Evolutionary conservation across 64 coral and sea anemone species (phyloP).

Genomic region (Montipora efflorescens): DNA sequence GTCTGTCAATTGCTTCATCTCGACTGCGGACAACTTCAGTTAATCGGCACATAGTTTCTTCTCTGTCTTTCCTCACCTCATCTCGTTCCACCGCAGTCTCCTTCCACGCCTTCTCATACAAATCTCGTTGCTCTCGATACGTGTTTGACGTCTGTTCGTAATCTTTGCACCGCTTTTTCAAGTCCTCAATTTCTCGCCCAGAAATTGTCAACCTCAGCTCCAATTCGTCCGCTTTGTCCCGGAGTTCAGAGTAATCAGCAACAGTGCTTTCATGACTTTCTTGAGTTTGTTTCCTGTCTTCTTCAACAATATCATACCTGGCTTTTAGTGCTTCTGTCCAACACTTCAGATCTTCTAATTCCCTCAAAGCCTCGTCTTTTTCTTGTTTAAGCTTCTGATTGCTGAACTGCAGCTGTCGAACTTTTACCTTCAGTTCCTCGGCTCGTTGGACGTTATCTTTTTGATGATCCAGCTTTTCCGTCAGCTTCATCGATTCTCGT

Average conservation of each 20-base stretch:
- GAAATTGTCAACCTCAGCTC: conserved; percentile 44
- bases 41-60: conserved; percentile 35
- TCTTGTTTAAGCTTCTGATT: conserved; percentile 73
- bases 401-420: conserved; percentile 74
- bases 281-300: conserved; percentile 57
- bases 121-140: conserved; percentile 50
- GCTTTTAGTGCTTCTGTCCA: conserved; percentile 71
- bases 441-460: conserved; percentile 85
- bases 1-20: conserved; percentile 62
- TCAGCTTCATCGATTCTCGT: conserved; percentile 85
- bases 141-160: conserved; percentile 37
- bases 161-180: conserved; percentile 52
- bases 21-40: conserved; percentile 45
- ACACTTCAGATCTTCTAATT: conserved; percentile 43
- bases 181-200: conserved; percentile 32
- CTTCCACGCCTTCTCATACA: conserved; percentile 48
- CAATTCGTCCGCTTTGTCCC: conserved; percentile 59
- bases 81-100: conserved; percentile 64
- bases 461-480: conserved; percentile 80
- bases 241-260: conserved; percentile 53
- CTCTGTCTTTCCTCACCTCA: conserved; percentile 56
- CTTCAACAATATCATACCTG: conserved; percentile 69
- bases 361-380: conserved; percentile 61
- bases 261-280: conserved; percentile 66
- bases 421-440: conserved; percentile 78